Conservation (phyloP, 2,888 invertebrate genomes). For the Polietes domitor region DNA sequence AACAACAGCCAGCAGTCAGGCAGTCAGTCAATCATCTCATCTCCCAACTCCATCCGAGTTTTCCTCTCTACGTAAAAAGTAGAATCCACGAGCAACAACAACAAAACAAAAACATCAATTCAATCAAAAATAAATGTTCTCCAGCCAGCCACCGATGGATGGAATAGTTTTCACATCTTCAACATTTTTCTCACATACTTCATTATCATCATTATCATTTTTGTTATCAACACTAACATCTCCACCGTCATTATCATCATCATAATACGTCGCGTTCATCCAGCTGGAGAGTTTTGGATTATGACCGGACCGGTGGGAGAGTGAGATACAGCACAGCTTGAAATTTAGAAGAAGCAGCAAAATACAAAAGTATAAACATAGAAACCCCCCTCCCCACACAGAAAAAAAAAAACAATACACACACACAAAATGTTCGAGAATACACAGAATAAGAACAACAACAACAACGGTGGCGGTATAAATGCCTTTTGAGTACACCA, state of each 20-base stretch:
- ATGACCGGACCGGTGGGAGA: background rate
- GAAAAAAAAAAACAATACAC: slow-evolving; percentile 33
- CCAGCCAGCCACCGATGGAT: background rate
- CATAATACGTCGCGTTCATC: slow-evolving; percentile 2
- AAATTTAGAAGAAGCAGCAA: slow-evolving; percentile 31
- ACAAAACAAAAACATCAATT: background rate
- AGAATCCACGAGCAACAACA: background rate
- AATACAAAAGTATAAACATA: slow-evolving; percentile 25
- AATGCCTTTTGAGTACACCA: slow-evolving; percentile 60
- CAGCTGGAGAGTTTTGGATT: background rate
- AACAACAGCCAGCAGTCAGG: background rate
- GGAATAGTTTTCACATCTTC: background rate
- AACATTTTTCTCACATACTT: slow-evolving; percentile 20
- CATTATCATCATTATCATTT: slow-evolving; percentile 2
- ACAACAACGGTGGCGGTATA: slow-evolving; percentile 45
- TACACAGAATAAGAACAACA: slow-evolving; percentile 35
- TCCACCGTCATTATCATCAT: slow-evolving; percentile 42
- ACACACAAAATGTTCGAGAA: slow-evolving; percentile 7
- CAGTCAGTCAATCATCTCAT: slow-evolving; percentile 21
- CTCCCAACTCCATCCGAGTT: background rate
- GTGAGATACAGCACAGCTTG: background rate
- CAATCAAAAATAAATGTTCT: slow-evolving; percentile 12
- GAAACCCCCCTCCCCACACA: too few species aligned
- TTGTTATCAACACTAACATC: slow-evolving; percentile 13
- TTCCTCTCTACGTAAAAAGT: background rate